phyloP scores from a whole-genome alignment of 2,797 vertebrate genomes.

The Macrochelys suwanniensis region DNA sequence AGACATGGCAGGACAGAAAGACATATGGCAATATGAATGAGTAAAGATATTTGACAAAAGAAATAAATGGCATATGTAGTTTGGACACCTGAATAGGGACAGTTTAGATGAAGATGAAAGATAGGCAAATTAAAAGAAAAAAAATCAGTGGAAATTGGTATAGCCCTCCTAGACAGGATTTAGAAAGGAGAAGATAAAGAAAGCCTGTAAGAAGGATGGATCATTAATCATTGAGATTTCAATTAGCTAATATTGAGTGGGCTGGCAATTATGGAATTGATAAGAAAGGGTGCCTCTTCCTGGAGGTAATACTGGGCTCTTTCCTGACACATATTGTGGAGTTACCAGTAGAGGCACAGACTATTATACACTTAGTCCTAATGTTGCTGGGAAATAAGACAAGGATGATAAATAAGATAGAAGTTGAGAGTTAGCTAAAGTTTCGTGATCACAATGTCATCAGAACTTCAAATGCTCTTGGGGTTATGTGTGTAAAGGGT shows the following conservation, averaged over 20 bases:
- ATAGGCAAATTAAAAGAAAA: conserved; percentile 78
- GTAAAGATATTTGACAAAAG: conserved; percentile 69
- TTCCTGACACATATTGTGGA: conserved; percentile 51
- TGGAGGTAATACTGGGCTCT: conserved; percentile 56
- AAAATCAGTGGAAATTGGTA: conserved; percentile 71
- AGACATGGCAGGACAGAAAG: conserved; percentile 68
- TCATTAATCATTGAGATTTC: conserved; percentile 80
- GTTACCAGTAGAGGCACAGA: conserved; percentile 1
- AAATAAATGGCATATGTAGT: conserved; percentile 79
- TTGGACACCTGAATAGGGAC: conserved; percentile 61
- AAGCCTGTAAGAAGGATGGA: conserved; percentile 65
- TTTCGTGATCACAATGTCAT: conserved; percentile 56
- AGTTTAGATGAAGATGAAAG: conserved; percentile 79
- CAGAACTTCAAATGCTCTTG: conserved; percentile 65
- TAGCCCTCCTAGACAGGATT: conserved; percentile 60
- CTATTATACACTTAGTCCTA: conserved; percentile 62
- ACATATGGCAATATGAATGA: conserved; percentile 44
- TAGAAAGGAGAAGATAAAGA: conserved; percentile 74
- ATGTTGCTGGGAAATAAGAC: conserved; percentile 69
- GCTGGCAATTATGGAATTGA: conserved; percentile 78
- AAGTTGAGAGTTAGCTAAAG: conserved; percentile 40
- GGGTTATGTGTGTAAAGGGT: conserved; percentile 49
- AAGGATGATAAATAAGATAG: conserved; percentile 73
- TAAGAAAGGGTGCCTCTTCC: conserved; percentile 70
- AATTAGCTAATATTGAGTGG: conserved; percentile 80